Evolutionary conservation across 1,140 invertebrate species (phyloP).

Genomic region (Cotesia chilonis): DNA sequence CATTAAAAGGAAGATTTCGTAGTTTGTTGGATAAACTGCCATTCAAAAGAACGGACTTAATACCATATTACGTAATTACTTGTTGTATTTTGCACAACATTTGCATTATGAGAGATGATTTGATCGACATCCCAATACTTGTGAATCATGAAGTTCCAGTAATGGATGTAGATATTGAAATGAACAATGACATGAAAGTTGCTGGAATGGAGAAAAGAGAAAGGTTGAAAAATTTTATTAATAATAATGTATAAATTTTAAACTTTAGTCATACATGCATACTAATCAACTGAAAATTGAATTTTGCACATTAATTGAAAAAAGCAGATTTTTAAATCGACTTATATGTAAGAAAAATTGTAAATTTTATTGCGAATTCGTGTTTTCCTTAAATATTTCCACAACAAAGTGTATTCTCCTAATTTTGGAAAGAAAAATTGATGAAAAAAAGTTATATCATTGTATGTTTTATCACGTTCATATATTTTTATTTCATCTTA

Average conservation of each 20-base stretch:
- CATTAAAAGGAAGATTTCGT: conserved; percentile 30
- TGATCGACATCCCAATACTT: conserved; percentile 20
- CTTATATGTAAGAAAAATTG: background rate
- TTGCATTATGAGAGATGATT: conserved; percentile 29
- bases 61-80: conserved; percentile 31
- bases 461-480: too few relatives aligned
- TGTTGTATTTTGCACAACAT: conserved; percentile 36
- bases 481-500: too few relatives aligned
- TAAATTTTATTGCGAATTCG: background rate
- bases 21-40: conserved; percentile 30
- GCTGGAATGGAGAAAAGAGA: conserved; percentile 11
- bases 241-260: background rate
- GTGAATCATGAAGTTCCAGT: conserved; percentile 26
- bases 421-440: too few relatives aligned
- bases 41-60: conserved; percentile 28
- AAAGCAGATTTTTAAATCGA: background rate
- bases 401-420: too few relatives aligned
- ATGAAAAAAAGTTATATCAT: too few relatives aligned
- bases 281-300: background rate
- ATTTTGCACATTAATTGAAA: background rate
- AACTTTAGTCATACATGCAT: background rate
- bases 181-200: background rate
- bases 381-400: background rate
- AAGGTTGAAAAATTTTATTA: background rate
- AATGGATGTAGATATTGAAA: background rate